phyloP scores from a whole-genome alignment of 2,888 invertebrate genomes.

The Watsonalla binaria region DNA sequence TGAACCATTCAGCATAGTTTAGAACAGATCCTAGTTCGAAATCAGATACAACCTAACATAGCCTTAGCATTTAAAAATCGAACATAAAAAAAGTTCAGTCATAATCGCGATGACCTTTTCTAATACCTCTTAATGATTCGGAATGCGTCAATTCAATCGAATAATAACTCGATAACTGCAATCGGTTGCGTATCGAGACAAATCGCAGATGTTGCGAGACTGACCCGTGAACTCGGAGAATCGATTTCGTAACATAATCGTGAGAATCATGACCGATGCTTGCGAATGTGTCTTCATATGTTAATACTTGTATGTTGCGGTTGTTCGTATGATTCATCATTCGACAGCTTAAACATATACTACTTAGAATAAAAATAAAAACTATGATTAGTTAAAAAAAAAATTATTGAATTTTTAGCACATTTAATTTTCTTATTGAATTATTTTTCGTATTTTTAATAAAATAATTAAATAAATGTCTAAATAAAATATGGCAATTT shows the following conservation, averaged over 20 bases:
- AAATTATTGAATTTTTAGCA: too few relatives aligned
- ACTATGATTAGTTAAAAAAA: too few relatives aligned
- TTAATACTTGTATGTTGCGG: background rate
- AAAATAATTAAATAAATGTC: too few relatives aligned
- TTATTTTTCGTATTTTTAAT: too few relatives aligned
- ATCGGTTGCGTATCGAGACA: slow-evolving; percentile 38
- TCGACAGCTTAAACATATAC: too few relatives aligned
- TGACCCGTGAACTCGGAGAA: slow-evolving; percentile 39
- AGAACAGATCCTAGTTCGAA: background rate
- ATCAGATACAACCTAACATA: background rate
- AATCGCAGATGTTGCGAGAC: slow-evolving; percentile 31
- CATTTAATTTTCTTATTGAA: too few relatives aligned
- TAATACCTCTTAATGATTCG: slow-evolving; percentile 42
- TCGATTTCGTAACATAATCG: slow-evolving; percentile 34
- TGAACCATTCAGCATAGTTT: too few relatives aligned
- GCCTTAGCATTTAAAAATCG: background rate
- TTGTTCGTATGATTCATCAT: background rate
- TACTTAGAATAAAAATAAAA: too few relatives aligned
- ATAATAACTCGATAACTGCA: slow-evolving; percentile 24
- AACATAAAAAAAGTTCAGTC: slow-evolving; percentile 11
- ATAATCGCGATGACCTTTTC: slow-evolving; percentile 43
- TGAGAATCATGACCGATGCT: slow-evolving; percentile 29
- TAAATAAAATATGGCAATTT: too few relatives aligned
- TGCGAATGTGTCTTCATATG: slow-evolving; percentile 7
- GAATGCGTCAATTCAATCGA: slow-evolving; percentile 34